Conservation (phyloP, 2,113 vertebrate species). For the Axis porcinus region DNA sequence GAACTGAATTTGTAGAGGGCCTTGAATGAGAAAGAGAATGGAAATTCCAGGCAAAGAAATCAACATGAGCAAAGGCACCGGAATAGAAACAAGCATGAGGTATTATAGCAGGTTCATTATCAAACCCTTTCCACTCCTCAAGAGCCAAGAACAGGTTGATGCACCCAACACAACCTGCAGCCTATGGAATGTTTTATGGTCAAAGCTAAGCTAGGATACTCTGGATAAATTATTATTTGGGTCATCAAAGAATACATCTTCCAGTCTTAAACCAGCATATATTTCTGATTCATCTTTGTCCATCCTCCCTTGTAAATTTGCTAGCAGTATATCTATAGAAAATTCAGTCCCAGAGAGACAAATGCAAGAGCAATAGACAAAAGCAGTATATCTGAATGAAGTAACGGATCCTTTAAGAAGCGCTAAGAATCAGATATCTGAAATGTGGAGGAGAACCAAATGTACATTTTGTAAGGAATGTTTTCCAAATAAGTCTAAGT, state of each 20-base stretch:
- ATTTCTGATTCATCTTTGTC: conserved; percentile 34
- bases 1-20: background rate
- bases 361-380: background rate
- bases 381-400: background rate
- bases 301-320: background rate
- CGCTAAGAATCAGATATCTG: background rate
- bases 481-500: background rate
- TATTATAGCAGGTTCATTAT: background rate
- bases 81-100: background rate
- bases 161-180: background rate
- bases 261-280: background rate
- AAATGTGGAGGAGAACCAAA: background rate
- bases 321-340: background rate
- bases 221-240: conserved; percentile 27
- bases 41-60: background rate
- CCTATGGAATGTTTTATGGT: background rate
- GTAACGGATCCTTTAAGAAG: background rate
- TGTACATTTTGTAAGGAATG: background rate
- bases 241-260: background rate
- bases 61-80: background rate
- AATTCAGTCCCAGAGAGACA: conserved; percentile 21
- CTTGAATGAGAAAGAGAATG: background rate
- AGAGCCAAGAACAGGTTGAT: background rate
- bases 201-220: background rate
- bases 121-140: background rate